phyloP scores from a whole-genome alignment of 2,888 invertebrate genomes.

The Anarsia innoxiella region DNA sequence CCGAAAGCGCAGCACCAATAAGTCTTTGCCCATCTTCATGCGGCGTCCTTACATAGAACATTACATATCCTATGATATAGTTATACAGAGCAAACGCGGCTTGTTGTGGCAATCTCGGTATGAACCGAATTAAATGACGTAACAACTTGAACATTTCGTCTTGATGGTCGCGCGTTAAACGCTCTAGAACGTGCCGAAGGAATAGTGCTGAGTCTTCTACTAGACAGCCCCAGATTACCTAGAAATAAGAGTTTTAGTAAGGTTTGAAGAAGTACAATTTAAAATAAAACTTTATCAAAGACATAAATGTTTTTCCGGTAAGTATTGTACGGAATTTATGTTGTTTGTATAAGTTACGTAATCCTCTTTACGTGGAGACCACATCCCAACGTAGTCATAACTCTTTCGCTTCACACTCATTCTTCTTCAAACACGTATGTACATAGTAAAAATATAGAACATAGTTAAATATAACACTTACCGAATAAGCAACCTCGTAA shows the following conservation, averaged over 20 bases:
- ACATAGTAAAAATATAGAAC: no score
- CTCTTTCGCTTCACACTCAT: no score
- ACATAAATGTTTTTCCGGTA: no score
- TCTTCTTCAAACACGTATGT: no score
- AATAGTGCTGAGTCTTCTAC: conserved; percentile 98
- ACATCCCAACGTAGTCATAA: no score
- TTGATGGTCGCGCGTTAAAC: conserved; percentile 93
- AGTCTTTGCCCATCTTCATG: conserved; percentile 96
- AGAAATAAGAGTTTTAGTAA: no score
- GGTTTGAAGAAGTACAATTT: no score
- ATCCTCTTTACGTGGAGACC: no score
- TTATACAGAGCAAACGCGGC: conserved; percentile 99
- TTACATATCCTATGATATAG: conserved; percentile 98
- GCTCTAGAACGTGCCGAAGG: conserved; percentile 95
- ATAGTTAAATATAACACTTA: no score
- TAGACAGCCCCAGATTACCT: conserved; percentile 98
- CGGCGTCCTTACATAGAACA: conserved; percentile 98
- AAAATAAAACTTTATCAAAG: no score
- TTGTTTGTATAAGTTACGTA: no score
- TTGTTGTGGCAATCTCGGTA: conserved; percentile 95
- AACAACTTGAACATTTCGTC: conserved; percentile 95
- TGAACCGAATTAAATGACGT: conserved; percentile 93
- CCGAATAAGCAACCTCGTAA: conserved; percentile 96
- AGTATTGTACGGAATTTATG: no score
- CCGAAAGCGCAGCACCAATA: conserved; percentile 94